Conservation (phyloP, 2,888 invertebrate genomes). For the Gisinianus flammeolus region DNA sequence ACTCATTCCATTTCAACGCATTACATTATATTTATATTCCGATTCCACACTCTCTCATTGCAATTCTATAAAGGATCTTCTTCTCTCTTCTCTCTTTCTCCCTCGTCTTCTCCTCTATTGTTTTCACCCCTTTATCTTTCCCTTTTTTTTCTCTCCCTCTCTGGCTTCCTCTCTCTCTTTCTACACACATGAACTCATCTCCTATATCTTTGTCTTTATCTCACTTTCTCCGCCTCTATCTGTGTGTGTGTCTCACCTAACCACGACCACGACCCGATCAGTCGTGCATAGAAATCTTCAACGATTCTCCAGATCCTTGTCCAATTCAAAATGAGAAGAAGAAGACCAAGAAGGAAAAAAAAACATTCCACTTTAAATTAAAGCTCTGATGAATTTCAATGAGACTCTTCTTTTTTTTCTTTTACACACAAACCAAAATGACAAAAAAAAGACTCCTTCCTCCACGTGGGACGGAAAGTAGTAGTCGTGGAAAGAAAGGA, state of each 20-base stretch:
- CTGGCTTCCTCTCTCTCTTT: conserved; percentile 28
- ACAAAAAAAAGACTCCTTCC: background rate
- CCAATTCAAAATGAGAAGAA: conserved; percentile 23
- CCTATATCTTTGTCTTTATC: background rate
- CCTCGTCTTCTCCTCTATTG: no score
- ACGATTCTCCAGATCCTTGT: background rate
- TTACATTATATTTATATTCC: conserved; percentile 41
- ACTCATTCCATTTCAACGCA: conserved; percentile 56
- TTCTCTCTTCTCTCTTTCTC: no score
- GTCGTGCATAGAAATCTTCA: conserved; percentile 4
- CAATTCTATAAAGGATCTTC: conserved; percentile 26
- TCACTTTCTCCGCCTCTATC: conserved; percentile 5
- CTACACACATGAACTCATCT: conserved; percentile 15
- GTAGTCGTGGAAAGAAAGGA: no score
- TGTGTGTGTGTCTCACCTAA: background rate
- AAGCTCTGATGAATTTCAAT: conserved; percentile 25
- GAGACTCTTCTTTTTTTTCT: conserved; percentile 8
- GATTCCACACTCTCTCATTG: conserved; percentile 33
- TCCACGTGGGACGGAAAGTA: no score
- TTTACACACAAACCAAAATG: background rate
- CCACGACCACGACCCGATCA: conserved; percentile 1
- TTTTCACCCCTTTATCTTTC: conserved; percentile 1
- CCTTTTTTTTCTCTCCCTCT: background rate
- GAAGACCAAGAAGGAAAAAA: conserved; percentile 1
- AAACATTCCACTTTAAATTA: conserved; percentile 18